Base-by-base conservation (phyloP, 2,113 vertebrate genomes). In the Melanostigma gelatinosum region DNA sequence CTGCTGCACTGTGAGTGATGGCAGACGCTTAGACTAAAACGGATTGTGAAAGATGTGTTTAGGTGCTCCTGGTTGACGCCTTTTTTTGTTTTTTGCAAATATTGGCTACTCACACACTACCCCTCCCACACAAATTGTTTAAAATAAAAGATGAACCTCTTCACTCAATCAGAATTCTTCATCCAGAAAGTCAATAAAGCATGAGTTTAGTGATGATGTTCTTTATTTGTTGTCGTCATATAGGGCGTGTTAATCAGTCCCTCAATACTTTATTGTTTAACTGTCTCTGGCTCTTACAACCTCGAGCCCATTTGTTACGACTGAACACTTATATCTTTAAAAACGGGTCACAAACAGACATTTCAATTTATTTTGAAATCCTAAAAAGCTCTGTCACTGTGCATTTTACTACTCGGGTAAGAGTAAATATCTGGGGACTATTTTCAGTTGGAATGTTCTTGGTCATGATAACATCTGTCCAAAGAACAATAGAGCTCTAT, bases 1-100 rank as follows among this genome's bases (percentile, higher is more conserved):
- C 42, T 70, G 72, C 40, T 52, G 77, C 72, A 36, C 80, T 12
- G 42, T 22, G 64, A 63, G 62, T 10, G 68, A 83, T 83, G 71
- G 66, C 66, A 76, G 71, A 55, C 62, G 75, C 20, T 75, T 55
- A n/a, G 20, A 79, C 20, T 46, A 32, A 77, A 67, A 67, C 38
- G 24, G 16, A 52, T 70, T 60, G 18, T 13, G 50, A 54, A 8
- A 54, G 50, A 34, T 52, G 6, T 67, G 40, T 80, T 22, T 9
- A 38, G 29, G n/a, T 34, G 18, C 48, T 38, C 4, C 44, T n/a
- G 32, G n/a, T 55, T 24, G 46, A 63, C 12, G 0, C 27, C 20
- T 46, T n/a, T n/a, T n/a, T 36, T 36, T 4, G 9, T 48, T 73
- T 18, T 11, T 40, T 38, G 10, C 22, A 12, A 65, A 16, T 16